Conservation (phyloP, 2,113 vertebrate genomes). For the Macrotus californicus region DNA sequence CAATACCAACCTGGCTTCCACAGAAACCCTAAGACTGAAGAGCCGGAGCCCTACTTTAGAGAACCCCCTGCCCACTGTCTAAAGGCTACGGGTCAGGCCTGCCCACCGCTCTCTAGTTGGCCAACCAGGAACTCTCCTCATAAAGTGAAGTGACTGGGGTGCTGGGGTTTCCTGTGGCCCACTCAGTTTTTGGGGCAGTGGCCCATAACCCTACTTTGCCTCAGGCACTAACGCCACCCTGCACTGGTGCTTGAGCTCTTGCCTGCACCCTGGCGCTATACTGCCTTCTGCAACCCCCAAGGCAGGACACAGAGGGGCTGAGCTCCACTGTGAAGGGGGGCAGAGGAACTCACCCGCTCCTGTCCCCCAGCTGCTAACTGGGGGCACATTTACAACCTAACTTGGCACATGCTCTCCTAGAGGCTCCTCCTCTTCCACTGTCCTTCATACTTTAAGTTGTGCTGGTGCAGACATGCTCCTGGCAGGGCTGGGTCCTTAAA, state of each 20-base stretch:
- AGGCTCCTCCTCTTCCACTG: not conserved
- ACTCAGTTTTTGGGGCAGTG: constrained; percentile 40
- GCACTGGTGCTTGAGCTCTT: not conserved
- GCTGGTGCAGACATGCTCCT: not conserved
- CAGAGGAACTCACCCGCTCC: not conserved
- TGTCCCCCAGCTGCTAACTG: fast-evolving
- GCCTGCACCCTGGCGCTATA: not conserved
- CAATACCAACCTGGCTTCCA: not conserved
- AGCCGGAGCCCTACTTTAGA: not conserved
- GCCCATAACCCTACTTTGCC: constrained; percentile 25
- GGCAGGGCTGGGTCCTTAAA: constrained; percentile 12
- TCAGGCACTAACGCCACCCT: not conserved
- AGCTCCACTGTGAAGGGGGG: not conserved
- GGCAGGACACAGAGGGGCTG: not conserved
- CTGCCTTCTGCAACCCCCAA: fast-evolving
- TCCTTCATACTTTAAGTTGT: not conserved
- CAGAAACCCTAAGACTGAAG: not conserved
- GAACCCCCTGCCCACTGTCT: not conserved
- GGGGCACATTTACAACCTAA: not conserved
- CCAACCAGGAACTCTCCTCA: not conserved
- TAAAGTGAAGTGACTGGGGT: not conserved
- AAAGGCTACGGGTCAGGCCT: fast-evolving
- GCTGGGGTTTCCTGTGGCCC: constrained; percentile 49
- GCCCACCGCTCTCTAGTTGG: not conserved
- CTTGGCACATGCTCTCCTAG: not conserved